Conservation (phyloP, 2,888 invertebrate genomes). For the Branchellion lobata region DNA sequence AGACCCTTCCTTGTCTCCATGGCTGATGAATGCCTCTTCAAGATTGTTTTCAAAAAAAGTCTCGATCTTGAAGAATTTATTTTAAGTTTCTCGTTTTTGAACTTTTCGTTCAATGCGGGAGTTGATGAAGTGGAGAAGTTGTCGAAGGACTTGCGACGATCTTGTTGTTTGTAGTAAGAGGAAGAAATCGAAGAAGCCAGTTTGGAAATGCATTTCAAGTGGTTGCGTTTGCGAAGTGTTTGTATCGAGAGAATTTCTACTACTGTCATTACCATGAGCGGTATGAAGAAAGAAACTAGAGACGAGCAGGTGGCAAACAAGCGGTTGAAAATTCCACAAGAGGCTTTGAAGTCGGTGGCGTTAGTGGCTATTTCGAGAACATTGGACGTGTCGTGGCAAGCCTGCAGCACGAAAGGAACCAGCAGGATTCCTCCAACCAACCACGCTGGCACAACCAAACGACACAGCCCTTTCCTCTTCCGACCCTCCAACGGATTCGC, state of each 20-base stretch:
- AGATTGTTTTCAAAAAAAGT: no score
- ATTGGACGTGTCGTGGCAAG: slow-evolving; percentile 45
- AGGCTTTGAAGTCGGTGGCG: neutral
- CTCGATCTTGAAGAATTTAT: no score
- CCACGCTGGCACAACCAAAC: slow-evolving; percentile 51
- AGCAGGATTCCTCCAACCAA: slow-evolving; percentile 50
- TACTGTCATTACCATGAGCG: slow-evolving; percentile 51
- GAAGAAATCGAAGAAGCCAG: no score
- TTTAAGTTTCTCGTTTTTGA: no score
- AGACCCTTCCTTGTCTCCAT: no score
- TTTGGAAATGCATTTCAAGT: neutral
- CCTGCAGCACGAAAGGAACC: slow-evolving; percentile 50
- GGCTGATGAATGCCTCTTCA: no score
- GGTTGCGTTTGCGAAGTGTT: slow-evolving; percentile 42
- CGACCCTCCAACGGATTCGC: slow-evolving; percentile 48
- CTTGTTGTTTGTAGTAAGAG: no score
- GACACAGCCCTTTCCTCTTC: slow-evolving; percentile 47
- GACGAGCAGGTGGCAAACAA: slow-evolving; percentile 52
- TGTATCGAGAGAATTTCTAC: slow-evolving; percentile 51
- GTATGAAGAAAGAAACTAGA: slow-evolving; percentile 52
- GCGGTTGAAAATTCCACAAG: slow-evolving; percentile 52
- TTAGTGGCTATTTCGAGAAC: slow-evolving; percentile 41
- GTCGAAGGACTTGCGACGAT: no score
- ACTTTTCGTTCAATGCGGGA: no score
- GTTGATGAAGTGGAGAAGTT: no score